Conservation (phyloP, 1,140 invertebrate genomes). For the Trachymyrmex septentrionalis region DNA sequence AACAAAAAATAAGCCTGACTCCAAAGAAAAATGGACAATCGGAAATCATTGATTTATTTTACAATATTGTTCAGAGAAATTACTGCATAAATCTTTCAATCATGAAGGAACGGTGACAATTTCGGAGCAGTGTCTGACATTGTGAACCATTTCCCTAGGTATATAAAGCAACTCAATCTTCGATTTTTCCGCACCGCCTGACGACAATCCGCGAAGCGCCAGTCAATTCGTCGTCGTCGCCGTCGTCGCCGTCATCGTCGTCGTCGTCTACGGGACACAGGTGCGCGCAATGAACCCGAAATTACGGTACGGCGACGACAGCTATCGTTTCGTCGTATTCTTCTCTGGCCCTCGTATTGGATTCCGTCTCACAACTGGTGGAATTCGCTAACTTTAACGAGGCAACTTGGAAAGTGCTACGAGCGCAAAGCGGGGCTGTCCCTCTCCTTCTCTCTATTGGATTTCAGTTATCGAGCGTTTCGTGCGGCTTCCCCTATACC, state of each 20-base stretch:
- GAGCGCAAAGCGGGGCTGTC: background rate
- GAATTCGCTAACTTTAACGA: constrained; percentile 61
- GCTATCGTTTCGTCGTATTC: constrained; percentile 47
- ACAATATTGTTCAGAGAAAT: constrained; percentile 2
- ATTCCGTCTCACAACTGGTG: constrained; percentile 28
- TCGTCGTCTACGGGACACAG: constrained; percentile 27
- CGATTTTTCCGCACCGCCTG: constrained; percentile 5
- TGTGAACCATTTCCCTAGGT: background rate
- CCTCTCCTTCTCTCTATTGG: constrained; percentile 33
- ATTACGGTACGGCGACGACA: constrained; percentile 30
- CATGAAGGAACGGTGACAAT: background rate
- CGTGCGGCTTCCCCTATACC: constrained; percentile 33
- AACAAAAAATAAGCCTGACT: background rate
- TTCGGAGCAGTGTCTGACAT: constrained; percentile 5
- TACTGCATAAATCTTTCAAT: background rate
- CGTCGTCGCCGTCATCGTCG: constrained; percentile 24
- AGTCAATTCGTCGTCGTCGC: constrained; percentile 21
- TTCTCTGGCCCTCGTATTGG: constrained; percentile 29
- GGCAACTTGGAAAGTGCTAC: constrained; percentile 58
- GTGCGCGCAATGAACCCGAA: constrained; percentile 43
- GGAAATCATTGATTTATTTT: background rate
- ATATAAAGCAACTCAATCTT: constrained; percentile 20
- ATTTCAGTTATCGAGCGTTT: constrained; percentile 65
- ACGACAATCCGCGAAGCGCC: constrained; percentile 28
- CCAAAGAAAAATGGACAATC: background rate